Conservation (phyloP, 2,888 invertebrate genomes). For the Pandemis corylana region DNA sequence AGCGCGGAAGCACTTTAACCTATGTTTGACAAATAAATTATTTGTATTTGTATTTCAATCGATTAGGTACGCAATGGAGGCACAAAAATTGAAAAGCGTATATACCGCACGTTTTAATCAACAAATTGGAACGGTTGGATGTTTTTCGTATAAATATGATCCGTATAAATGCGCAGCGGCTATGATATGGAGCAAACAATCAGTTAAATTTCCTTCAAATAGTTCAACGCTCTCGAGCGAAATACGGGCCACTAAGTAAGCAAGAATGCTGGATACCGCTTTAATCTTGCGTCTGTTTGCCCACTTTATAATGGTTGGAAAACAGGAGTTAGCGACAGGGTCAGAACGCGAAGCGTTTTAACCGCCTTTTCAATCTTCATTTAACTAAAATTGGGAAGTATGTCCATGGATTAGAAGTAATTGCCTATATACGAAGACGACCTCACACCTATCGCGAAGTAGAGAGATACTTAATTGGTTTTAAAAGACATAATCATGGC, state of each 20-base stretch:
- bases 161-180: background rate
- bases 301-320: background rate
- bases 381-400: too few species aligned
- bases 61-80: background rate
- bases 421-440: too few species aligned
- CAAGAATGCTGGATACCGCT: background rate
- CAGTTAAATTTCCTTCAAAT: background rate
- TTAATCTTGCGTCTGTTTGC: background rate
- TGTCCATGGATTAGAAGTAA: too few species aligned
- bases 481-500: too few species aligned
- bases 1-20: too few species aligned
- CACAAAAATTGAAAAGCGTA: background rate
- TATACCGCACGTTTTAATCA: background rate
- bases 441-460: too few species aligned
- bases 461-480: too few species aligned
- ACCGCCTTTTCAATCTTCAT: too few species aligned
- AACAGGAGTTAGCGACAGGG: background rate
- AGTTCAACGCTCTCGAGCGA: background rate
- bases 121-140: background rate
- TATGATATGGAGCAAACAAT: background rate
- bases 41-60: background rate
- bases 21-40: background rate
- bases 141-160: background rate
- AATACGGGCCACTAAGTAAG: conserved; percentile 2
- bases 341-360: too few species aligned